phyloP scores from a whole-genome alignment of 2,797 vertebrate species.

The Denticeps clupeoides region DNA sequence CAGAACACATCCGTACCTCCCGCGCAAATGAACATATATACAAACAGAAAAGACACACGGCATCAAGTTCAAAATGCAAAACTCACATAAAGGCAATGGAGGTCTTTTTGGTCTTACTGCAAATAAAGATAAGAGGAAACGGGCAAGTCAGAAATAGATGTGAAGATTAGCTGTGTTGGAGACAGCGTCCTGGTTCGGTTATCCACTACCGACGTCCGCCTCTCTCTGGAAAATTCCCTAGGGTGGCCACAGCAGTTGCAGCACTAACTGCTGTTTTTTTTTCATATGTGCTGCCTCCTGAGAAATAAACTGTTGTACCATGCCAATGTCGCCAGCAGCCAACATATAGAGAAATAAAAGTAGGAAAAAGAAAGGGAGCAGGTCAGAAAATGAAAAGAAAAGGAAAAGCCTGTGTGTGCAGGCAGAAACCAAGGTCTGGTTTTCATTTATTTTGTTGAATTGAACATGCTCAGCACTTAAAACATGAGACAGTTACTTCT shows the following conservation, averaged over 20 bases:
- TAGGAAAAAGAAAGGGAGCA: neutral
- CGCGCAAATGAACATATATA: too few species aligned
- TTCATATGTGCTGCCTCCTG: too few species aligned
- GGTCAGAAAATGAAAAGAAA: too few species aligned
- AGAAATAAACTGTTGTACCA: neutral
- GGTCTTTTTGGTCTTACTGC: neutral
- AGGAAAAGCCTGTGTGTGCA: too few species aligned
- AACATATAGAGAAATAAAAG: constrained; percentile 2
- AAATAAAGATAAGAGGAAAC: neutral
- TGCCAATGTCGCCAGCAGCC: neutral
- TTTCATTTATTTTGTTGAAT: too few species aligned
- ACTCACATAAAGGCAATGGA: too few species aligned
- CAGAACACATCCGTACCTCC: neutral
- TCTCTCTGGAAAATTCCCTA: neutral
- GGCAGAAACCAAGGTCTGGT: neutral
- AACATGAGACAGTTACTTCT: too few species aligned
- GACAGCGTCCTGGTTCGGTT: neutral
- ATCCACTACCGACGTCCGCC: neutral
- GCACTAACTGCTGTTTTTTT: neutral
- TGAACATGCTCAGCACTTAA: too few species aligned
- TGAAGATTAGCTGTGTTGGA: neutral
- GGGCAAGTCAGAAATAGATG: neutral
- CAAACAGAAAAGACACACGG: neutral
- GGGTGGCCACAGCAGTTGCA: neutral
- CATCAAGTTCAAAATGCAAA: too few species aligned